These are phyloP conservation scores for Sphenopsis melanotis DNA, from an alignment of 2,797 vertebrate species.

Conservation along the genomic window DNA sequence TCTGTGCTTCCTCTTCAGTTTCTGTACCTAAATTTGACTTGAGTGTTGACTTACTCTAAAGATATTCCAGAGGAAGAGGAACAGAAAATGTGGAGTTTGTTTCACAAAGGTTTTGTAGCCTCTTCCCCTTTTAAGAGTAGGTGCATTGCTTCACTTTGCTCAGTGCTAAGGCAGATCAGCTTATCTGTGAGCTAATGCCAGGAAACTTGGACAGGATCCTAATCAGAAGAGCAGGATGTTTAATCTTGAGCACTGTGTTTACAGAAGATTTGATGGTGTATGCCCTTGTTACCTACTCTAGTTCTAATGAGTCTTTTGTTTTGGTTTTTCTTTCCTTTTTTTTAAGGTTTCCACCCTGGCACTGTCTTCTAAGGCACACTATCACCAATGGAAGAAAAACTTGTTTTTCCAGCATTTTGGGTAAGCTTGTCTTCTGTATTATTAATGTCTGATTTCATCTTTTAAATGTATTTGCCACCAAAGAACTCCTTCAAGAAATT, in stretches of 20 bases:
- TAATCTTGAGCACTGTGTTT: constrained; percentile 18
- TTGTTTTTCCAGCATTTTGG: constrained; percentile 15
- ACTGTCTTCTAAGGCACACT: background rate
- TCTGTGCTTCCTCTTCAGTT: background rate
- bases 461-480: background rate
- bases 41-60: background rate
- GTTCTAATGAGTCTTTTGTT: background rate
- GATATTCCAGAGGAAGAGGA: background rate
- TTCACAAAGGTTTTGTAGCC: background rate
- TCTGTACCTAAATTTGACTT: background rate
- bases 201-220: constrained; percentile 18
- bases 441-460: background rate
- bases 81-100: background rate
- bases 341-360: background rate
- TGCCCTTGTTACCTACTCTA: background rate
- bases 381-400: constrained; percentile 55
- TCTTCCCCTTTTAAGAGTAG: background rate
- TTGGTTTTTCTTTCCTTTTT: background rate
- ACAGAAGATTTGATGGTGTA: background rate
- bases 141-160: background rate
- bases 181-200: background rate
- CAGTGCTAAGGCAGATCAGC: background rate
- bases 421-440: constrained; percentile 12
- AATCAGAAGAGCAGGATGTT: constrained; percentile 14
- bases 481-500: background rate